Conservation (phyloP, 2,888 invertebrate genomes). For the Chrysomela aeneicollis region DNA sequence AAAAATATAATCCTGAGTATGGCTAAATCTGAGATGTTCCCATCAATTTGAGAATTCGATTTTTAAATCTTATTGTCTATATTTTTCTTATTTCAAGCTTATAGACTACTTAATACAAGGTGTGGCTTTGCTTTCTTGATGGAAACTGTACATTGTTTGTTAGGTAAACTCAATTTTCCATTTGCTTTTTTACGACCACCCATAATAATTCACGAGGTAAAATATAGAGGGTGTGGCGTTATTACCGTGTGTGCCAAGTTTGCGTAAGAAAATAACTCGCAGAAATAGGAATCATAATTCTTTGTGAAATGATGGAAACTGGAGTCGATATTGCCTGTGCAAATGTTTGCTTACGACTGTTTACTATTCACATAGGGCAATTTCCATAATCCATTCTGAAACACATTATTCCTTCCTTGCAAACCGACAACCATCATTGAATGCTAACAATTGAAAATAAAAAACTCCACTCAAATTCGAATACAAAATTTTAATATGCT, state of each 20-base stretch:
- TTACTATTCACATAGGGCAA: conserved; percentile 25
- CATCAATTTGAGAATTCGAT: no score
- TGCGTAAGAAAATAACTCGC: conserved; percentile 42
- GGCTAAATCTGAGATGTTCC: no score
- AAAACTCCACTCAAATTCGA: no score
- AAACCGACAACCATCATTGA: neutral
- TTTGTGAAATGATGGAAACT: conserved; percentile 32
- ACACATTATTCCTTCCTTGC: neutral
- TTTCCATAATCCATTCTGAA: conserved; percentile 34
- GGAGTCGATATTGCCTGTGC: conserved; percentile 24
- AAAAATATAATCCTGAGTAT: no score
- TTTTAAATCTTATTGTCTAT: no score
- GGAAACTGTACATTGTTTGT: neutral
- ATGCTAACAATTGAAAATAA: no score
- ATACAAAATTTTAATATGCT: no score
- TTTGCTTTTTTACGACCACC: neutral
- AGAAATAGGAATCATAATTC: conserved; percentile 47
- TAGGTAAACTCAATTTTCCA: neutral
- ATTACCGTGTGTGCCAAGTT: conserved; percentile 22
- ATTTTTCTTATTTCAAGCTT: no score
- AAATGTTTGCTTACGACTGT: conserved; percentile 33
- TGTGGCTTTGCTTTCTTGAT: no score
- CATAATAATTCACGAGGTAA: conserved; percentile 1
- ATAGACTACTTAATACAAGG: no score
- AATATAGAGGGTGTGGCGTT: conserved; percentile 23